Percentiles rank a stretch among this genome's conserved stretches.
These are phyloP conservation scores for Anoura caudifer DNA, from an alignment of 2,113 vertebrate genomes.

Conservation along the genomic window DNA sequence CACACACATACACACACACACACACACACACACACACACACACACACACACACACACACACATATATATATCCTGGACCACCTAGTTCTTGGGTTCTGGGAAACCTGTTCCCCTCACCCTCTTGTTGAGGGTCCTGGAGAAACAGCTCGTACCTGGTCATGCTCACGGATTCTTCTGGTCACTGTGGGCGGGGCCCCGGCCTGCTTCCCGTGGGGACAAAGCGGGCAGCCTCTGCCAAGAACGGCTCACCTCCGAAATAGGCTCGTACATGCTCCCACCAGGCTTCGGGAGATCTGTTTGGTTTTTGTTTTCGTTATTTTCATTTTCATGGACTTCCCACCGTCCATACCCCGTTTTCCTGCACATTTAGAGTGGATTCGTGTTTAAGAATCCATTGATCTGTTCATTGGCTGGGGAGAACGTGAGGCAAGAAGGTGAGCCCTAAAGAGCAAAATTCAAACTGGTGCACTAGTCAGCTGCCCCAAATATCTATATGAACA, in stretches of 20 bases:
- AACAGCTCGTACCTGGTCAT: background rate
- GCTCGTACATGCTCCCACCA: background rate
- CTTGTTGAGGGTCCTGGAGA: background rate
- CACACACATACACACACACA: background rate
- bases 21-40: no score
- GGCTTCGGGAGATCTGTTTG: background rate
- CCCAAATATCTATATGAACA: background rate
- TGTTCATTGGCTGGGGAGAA: background rate
- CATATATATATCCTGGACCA: no score
- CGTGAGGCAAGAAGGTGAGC: background rate
- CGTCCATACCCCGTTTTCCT: background rate
- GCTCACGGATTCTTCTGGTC: background rate
- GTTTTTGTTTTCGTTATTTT: background rate
- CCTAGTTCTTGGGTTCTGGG: background rate
- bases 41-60: no score
- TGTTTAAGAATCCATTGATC: background rate
- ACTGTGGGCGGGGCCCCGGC: no score
- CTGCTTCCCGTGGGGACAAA: background rate
- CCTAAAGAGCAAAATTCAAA: background rate
- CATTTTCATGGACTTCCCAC: background rate
- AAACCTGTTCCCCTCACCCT: background rate
- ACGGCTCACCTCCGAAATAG: accelerated
- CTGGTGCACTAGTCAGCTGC: background rate
- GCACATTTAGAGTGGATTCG: background rate
- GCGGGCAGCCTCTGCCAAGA: no score